Conservation (phyloP, 2,888 invertebrate species). For the Meiosimyza platycephala region DNA sequence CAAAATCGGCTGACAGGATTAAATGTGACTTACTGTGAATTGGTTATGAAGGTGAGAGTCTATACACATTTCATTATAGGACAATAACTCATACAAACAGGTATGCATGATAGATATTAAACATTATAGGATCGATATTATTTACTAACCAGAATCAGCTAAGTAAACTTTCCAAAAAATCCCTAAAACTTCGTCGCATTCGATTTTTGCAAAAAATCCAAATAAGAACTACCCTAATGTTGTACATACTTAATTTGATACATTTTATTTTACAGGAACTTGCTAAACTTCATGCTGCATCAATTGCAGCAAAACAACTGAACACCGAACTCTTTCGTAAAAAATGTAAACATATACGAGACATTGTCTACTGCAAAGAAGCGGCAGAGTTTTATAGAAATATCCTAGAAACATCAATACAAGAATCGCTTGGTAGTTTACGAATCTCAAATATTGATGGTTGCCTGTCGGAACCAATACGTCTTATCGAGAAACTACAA, state of each 20-base stretch:
- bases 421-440: constrained; percentile 60
- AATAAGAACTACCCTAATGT: too few species aligned
- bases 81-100: neutral
- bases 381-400: constrained; percentile 59
- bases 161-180: neutral
- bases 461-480: constrained; percentile 56
- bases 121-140: neutral
- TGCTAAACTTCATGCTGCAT: constrained; percentile 63
- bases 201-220: too few species aligned
- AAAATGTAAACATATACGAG: constrained; percentile 53
- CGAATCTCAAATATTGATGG: constrained; percentile 58
- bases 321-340: constrained; percentile 50
- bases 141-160: neutral
- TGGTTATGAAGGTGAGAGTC: constrained; percentile 61
- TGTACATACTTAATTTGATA: too few species aligned
- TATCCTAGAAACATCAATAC: constrained; percentile 58
- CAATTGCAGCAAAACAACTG: constrained; percentile 58
- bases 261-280: constrained; percentile 55
- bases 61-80: neutral
- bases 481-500: constrained; percentile 56
- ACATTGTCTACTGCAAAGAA: constrained; percentile 62
- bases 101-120: neutral
- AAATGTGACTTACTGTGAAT: constrained; percentile 57
- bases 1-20: constrained; percentile 58
- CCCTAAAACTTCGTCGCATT: too few species aligned